Evolutionary conservation across 2,797 vertebrate genomes (phyloP).

Genomic region (Spondyliosoma cantharus): DNA sequence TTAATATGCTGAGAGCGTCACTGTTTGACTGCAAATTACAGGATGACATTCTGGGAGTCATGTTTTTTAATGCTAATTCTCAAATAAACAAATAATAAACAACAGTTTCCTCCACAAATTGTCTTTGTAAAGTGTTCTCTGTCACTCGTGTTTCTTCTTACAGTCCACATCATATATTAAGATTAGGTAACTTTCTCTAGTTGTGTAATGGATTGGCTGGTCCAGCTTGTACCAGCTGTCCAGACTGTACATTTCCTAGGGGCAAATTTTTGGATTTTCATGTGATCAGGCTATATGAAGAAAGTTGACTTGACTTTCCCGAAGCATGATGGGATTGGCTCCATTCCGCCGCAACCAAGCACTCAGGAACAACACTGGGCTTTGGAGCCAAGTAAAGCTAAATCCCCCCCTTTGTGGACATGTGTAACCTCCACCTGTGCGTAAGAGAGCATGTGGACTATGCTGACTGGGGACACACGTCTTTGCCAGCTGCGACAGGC

Average conservation of each 20-base stretch:
- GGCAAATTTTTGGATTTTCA: neutral
- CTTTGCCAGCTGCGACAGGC: too few relatives aligned
- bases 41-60: conserved; percentile 31
- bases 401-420: too few relatives aligned
- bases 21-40: conserved; percentile 47
- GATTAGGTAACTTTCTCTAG: too few relatives aligned
- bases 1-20: conserved; percentile 50
- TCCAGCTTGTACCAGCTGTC: neutral
- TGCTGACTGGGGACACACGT: too few relatives aligned
- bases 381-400: too few relatives aligned
- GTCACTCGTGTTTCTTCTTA: conserved; percentile 11
- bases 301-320: neutral
- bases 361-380: too few relatives aligned
- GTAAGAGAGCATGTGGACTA: too few relatives aligned
- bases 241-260: neutral
- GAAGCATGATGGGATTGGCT: neutral
- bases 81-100: conserved; percentile 10
- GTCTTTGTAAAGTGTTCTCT: neutral
- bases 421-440: too few relatives aligned
- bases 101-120: neutral
- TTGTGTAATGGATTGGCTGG: neutral
- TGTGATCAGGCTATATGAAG: neutral
- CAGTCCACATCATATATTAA: neutral
- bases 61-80: conserved; percentile 30
- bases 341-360: neutral